Evolutionary conservation across 2,888 invertebrate genomes (phyloP).

Genomic region (Limnephilus auricula): DNA sequence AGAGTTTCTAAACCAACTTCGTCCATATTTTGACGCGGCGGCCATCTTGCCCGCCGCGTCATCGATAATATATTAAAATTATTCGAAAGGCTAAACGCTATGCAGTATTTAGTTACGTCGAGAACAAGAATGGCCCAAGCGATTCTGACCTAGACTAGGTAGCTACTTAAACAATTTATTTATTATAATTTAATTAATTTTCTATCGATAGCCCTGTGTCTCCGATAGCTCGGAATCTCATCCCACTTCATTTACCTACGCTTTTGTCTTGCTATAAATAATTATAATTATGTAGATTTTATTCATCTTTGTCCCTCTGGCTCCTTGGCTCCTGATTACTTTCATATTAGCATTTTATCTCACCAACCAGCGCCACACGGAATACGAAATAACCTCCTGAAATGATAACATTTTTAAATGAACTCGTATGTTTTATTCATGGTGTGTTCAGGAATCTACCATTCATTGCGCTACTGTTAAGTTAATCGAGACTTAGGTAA

Average conservation of each 20-base stretch:
- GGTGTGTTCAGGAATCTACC: neutral
- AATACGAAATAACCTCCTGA: neutral
- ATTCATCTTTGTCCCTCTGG: slow-evolving; percentile 3
- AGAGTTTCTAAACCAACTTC: too few relatives aligned
- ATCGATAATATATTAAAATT: too few relatives aligned
- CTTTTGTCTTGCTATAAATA: neutral
- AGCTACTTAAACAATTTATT: too few relatives aligned
- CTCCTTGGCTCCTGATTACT: neutral
- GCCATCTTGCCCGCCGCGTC: too few relatives aligned
- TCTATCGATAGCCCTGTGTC: neutral
- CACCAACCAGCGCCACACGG: neutral
- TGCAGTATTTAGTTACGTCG: too few relatives aligned
- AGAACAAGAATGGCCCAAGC: too few relatives aligned
- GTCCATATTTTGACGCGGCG: too few relatives aligned
- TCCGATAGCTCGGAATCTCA: neutral
- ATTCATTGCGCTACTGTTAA: neutral
- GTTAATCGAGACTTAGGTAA: neutral
- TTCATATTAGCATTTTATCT: slow-evolving; percentile 44
- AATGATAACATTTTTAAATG: neutral
- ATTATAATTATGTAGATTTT: slow-evolving; percentile 20
- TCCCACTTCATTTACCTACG: neutral
- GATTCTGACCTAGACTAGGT: too few relatives aligned
- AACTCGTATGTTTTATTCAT: neutral
- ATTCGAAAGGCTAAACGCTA: too few relatives aligned
- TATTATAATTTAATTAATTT: neutral